Percentiles rank a stretch among this genome's conserved stretches.
These are phyloP conservation scores for Callocephalon fimbriatum DNA, from an alignment of 2,113 vertebrate species.

Conservation along the genomic window DNA sequence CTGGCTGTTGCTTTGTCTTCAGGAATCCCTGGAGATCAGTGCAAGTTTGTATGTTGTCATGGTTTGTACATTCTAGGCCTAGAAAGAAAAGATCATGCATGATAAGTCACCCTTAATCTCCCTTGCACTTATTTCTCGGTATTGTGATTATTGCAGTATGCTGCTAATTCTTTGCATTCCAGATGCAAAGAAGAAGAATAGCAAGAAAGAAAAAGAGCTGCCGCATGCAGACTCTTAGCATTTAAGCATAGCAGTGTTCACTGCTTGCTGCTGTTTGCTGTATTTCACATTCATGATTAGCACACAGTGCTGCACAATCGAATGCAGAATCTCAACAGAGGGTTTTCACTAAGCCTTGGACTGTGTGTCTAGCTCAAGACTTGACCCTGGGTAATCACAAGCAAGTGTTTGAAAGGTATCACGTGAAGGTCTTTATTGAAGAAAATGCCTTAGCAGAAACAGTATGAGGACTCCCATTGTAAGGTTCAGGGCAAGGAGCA, in stretches of 20 bases:
- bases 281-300: not conserved
- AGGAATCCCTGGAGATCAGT: not conserved
- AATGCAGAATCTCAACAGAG: not conserved
- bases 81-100: not conserved
- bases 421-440: not conserved
- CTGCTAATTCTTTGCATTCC: not conserved
- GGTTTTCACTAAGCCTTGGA: not conserved
- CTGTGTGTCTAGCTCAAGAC: not conserved
- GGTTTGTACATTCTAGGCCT: not conserved
- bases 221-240: rapidly evolving
- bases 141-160: not conserved
- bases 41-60: not conserved
- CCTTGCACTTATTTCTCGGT: not conserved
- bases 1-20: not conserved
- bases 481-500: not conserved
- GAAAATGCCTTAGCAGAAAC: not conserved
- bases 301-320: not conserved
- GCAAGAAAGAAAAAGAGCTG: not conserved
- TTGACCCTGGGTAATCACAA: not conserved
- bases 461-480: not conserved
- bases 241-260: not conserved
- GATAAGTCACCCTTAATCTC: not conserved
- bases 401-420: not conserved
- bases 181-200: not conserved
- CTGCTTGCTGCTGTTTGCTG: not conserved